Conservation (phyloP, 2,797 vertebrate species). For the Crocidura indochinensis region DNA sequence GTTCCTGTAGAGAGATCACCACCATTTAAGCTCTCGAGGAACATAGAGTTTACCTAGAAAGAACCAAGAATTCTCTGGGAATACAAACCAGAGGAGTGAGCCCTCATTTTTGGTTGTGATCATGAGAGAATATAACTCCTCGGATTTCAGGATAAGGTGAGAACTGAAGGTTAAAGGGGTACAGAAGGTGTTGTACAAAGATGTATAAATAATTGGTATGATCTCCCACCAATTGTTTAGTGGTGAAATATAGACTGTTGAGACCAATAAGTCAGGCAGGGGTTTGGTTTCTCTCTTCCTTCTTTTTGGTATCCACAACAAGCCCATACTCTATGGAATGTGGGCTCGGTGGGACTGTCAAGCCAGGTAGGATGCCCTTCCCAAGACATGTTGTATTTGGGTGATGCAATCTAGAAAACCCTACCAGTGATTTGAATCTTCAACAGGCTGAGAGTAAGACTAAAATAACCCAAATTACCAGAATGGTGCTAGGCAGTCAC, state of each 20-base stretch:
- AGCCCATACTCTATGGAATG: neutral
- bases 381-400: neutral
- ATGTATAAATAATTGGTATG: neutral
- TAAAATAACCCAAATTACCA: neutral
- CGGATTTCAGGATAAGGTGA: constrained; percentile 10
- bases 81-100: neutral
- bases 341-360: neutral
- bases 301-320: neutral
- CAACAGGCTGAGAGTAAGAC: neutral
- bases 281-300: neutral
- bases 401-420: neutral
- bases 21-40: neutral
- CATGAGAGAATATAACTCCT: neutral
- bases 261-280: neutral
- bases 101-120: neutral
- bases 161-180: neutral
- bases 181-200: neutral
- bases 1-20: neutral
- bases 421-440: constrained; percentile 17
- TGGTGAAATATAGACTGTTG: neutral
- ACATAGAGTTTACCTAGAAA: neutral
- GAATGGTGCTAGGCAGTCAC: neutral
- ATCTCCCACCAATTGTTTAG: no score
- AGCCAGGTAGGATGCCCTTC: neutral
- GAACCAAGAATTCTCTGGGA: neutral